phyloP scores from a whole-genome alignment of 2,113 vertebrate genomes.

The Mesitornis unicolor region DNA sequence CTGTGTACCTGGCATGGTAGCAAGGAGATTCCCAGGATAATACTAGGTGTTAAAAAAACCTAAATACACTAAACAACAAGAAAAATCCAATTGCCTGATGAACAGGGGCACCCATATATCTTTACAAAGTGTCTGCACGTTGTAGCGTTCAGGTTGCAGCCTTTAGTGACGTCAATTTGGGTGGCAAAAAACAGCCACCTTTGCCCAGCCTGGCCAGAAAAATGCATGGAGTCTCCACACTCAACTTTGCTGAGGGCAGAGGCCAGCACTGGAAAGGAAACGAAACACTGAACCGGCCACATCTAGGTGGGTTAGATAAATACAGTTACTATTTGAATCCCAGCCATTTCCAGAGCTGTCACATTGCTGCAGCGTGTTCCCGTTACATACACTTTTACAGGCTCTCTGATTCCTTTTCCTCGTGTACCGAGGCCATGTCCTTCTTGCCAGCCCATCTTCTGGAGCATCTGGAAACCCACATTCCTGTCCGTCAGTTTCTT shows the following conservation, averaged over 20 bases:
- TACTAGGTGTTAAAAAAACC: background rate
- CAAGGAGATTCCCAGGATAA: background rate
- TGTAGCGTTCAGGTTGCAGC: background rate
- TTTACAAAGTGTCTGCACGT: background rate
- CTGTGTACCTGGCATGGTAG: background rate
- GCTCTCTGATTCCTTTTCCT: constrained; percentile 88
- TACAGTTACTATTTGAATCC: background rate
- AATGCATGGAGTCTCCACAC: background rate
- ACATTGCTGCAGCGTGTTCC: background rate
- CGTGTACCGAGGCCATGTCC: constrained; percentile 89
- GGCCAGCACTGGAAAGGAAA: background rate
- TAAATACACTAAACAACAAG: background rate
- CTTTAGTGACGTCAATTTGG: background rate
- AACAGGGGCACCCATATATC: background rate
- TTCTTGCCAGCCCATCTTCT: constrained; percentile 98
- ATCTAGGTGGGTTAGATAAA: background rate
- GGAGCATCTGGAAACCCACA: constrained; percentile 95
- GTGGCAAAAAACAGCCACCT: background rate
- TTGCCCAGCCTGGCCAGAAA: background rate
- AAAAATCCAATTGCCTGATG: background rate
- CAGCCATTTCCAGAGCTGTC: background rate
- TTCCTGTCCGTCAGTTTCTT: constrained; percentile 91
- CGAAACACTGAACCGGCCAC: background rate
- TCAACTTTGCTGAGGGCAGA: background rate
- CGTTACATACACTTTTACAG: constrained; percentile 81